Percentiles rank a stretch among this genome's conserved stretches.
phyloP scores from a whole-genome alignment of 2,797 vertebrate genomes.

The Lates japonicus region DNA sequence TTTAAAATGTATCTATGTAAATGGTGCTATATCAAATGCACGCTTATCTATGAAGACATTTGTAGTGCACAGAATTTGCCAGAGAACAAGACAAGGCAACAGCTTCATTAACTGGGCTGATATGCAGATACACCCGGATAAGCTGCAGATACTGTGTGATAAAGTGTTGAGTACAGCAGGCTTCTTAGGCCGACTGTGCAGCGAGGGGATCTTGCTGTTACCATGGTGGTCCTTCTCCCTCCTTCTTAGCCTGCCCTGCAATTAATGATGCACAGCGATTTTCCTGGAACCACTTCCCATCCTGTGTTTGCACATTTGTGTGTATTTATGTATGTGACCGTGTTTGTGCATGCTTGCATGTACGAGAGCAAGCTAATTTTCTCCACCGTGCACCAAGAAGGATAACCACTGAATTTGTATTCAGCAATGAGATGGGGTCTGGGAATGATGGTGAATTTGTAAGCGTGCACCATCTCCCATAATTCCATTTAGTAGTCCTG shows the following conservation, averaged over 20 bases:
- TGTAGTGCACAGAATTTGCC: constrained; percentile 19
- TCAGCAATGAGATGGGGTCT: constrained; percentile 57
- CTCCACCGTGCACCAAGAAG: constrained; percentile 29
- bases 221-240: constrained; percentile 55
- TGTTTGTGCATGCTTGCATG: constrained; percentile 38
- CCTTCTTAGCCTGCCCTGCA: constrained; percentile 51
- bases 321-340: constrained; percentile 44
- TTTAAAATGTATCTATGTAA: constrained; percentile 43
- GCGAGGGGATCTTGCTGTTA: constrained; percentile 36
- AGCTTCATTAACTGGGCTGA: constrained; percentile 61
- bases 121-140: constrained; percentile 48
- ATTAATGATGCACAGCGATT: constrained; percentile 70
- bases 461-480: constrained; percentile 67
- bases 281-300: constrained; percentile 45
- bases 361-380: constrained; percentile 50
- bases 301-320: constrained; percentile 27
- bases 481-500: constrained; percentile 72
- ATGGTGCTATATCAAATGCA: constrained; percentile 23
- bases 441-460: constrained; percentile 71
- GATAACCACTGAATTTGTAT: constrained; percentile 72
- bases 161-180: constrained; percentile 40
- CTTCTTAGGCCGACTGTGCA: constrained; percentile 32
- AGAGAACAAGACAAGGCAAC: constrained; percentile 34
- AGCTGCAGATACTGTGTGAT: constrained; percentile 53
- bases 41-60: constrained; percentile 49